Evolutionary conservation across 2,113 vertebrate genomes (phyloP).

Genomic region (Gadus macrocephalus): DNA sequence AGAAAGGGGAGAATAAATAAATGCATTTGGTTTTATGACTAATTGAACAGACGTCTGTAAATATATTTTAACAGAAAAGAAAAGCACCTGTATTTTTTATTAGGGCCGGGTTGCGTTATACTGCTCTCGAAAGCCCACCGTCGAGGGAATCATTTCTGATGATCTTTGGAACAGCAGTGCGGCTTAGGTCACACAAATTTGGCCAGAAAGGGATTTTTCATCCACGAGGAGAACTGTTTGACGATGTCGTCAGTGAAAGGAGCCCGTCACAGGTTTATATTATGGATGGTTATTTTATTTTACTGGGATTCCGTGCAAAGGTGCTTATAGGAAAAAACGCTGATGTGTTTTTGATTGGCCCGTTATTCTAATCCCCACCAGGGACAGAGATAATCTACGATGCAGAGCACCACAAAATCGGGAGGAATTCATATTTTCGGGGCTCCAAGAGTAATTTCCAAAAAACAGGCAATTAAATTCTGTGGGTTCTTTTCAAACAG

Average conservation of each 20-base stretch:
- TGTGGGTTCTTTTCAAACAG: no score
- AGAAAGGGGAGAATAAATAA: conserved; percentile 44
- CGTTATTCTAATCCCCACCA: no score
- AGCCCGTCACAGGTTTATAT: conserved; percentile 45
- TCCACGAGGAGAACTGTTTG: conserved; percentile 37
- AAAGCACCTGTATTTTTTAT: conserved; percentile 66
- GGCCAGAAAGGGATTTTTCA: conserved; percentile 40
- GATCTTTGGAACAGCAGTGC: conserved; percentile 61
- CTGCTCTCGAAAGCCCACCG: conserved; percentile 57
- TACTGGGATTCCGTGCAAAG: conserved; percentile 30
- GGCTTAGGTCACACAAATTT: conserved; percentile 44
- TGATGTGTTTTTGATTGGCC: neutral
- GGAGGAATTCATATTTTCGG: no score
- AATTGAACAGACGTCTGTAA: conserved; percentile 58
- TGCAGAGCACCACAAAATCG: no score
- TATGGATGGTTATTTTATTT: conserved; percentile 45
- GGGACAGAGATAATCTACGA: no score
- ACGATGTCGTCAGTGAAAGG: conserved; percentile 52
- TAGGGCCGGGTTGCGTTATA: conserved; percentile 49
- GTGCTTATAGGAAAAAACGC: conserved; percentile 24
- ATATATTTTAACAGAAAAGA: conserved; percentile 55
- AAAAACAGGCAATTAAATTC: no score
- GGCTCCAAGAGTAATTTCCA: no score
- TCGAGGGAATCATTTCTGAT: conserved; percentile 57
- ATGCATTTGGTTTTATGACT: conserved; percentile 40